A percentile compares a stretch with the other conserved stretches of the same genome.
Conservation (phyloP, 2,888 invertebrate genomes). For the Drosophila paramelanica region DNA sequence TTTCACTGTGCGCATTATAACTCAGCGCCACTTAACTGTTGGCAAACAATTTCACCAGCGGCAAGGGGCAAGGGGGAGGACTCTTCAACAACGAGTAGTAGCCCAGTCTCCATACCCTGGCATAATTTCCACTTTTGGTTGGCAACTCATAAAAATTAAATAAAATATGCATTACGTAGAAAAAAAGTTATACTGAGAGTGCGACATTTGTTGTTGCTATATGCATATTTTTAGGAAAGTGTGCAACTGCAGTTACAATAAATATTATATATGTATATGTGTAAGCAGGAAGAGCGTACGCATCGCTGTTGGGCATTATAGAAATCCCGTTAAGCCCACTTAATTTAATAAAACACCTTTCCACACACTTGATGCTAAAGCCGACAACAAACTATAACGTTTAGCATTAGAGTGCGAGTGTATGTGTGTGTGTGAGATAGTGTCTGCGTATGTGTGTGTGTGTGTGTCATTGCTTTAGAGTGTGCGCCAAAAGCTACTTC, state of each 20-base stretch:
- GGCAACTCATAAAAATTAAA: conserved; percentile 73
- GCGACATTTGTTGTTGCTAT: conserved; percentile 40
- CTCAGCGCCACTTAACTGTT: conserved; percentile 71
- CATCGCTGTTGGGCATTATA: conserved; percentile 69
- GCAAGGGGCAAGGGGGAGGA: not conserved
- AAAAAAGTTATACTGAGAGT: conserved; percentile 69
- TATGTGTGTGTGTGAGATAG: conserved; percentile 9
- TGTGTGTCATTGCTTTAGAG: conserved; percentile 61
- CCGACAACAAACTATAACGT: conserved; percentile 77
- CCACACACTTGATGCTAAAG: conserved; percentile 79
- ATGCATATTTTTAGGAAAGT: conserved; percentile 13
- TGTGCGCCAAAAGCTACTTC: conserved; percentile 79
- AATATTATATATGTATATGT: conserved; percentile 40
- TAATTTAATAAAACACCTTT: conserved; percentile 81
- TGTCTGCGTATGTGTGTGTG: conserved; percentile 17
- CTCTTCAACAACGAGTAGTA: no score
- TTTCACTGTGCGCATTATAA: conserved; percentile 45
- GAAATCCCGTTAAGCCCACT: conserved; percentile 80
- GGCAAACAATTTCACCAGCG: conserved; percentile 58
- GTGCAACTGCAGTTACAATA: conserved; percentile 73
- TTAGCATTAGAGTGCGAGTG: conserved; percentile 43
- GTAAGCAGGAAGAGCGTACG: conserved; percentile 47
- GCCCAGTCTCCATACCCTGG: not conserved
- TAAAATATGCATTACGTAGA: conserved; percentile 74
- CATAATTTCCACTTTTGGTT: conserved; percentile 65